Base-by-base conservation (phyloP, 2,888 invertebrate species). In the Brachyopa scutellaris region DNA sequence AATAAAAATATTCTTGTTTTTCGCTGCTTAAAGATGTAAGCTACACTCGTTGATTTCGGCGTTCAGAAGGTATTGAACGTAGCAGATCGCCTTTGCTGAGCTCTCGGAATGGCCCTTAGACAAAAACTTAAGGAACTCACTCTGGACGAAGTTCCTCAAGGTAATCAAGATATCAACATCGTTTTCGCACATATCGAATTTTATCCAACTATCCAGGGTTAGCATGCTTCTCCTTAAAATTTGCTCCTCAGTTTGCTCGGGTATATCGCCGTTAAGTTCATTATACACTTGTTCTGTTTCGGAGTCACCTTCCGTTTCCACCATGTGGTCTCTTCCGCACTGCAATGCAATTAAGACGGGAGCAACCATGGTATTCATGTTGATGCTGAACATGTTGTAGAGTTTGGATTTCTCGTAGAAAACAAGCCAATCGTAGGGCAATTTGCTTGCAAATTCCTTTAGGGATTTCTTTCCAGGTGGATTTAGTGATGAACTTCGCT, bases 391-490 rank as follows among this genome's bases (percentile, higher is more conserved):
- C 61, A 93, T 91, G 13, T 93, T 91, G 0, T 94, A 93, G 0
- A 93, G 92, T 45, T 95, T 93, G 0, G 94, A 94, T 90, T 97
- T 95, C 89, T 97, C 97, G 87, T 97, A 97, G 87, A 94, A 98
- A 8, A 96, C 92, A 11, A 97, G 90, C 97, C 97, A 98, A 86
- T 97, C 95, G 8, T 94, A 93, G 0, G 95, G 94, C 55, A 96
- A 83, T n/a, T 85, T 88, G 6, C 88, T 89, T 0, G 92, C 89
- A 36, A 84, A 84, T 5, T 84, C 84, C 17, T 84, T 86, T 0
- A 85, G 23, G 9, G 85, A 85, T 2, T 86, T 87, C 62, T 84
- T 84, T 2, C 87, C 85, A 0, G 86, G 85, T 8, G 86, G 79
- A 66, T 85, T 82, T 7, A 90, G 67, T 6, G 88, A 95, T 90